A percentile compares a stretch with the other conserved stretches of the same genome.
phyloP scores from a whole-genome alignment of 1,140 invertebrate genomes.

The Sarcophaga peregrina region DNA sequence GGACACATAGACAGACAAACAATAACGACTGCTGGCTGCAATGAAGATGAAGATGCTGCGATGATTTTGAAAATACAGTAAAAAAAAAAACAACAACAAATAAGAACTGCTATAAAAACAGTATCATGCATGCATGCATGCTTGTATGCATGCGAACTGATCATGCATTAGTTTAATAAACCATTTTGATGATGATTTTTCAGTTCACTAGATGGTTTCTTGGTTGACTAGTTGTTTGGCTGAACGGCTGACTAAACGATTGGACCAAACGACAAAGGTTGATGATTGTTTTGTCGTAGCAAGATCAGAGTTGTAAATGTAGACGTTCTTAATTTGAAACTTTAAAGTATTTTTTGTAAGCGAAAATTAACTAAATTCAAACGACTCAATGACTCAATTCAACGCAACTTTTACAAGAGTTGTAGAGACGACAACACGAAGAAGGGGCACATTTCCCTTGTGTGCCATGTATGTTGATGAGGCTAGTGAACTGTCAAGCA shows the following conservation, averaged over 20 bases:
- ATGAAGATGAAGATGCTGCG: conserved; percentile 29
- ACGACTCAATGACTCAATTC: too few relatives aligned
- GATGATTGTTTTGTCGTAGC: too few relatives aligned
- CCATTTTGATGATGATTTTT: background rate
- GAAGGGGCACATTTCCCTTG: too few relatives aligned
- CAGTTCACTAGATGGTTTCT: background rate
- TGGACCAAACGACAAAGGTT: too few relatives aligned
- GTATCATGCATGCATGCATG: background rate
- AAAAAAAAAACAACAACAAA: background rate
- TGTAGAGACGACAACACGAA: too few relatives aligned
- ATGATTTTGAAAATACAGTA: background rate
- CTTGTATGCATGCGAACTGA: background rate
- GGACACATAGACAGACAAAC: background rate
- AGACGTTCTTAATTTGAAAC: too few relatives aligned
- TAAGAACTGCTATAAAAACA: background rate
- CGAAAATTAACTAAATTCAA: too few relatives aligned
- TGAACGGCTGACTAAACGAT: background rate
- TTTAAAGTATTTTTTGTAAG: too few relatives aligned
- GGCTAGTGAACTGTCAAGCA: too few relatives aligned
- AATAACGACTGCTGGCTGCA: background rate
- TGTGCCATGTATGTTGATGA: too few relatives aligned
- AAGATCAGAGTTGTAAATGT: too few relatives aligned
- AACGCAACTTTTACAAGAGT: too few relatives aligned
- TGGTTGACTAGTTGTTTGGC: background rate
- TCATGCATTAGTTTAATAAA: conserved; percentile 7